A percentile compares a stretch with the other conserved stretches of the same genome.
phyloP scores from a whole-genome alignment of 2,113 vertebrate genomes.

The Pao palembangensis region DNA sequence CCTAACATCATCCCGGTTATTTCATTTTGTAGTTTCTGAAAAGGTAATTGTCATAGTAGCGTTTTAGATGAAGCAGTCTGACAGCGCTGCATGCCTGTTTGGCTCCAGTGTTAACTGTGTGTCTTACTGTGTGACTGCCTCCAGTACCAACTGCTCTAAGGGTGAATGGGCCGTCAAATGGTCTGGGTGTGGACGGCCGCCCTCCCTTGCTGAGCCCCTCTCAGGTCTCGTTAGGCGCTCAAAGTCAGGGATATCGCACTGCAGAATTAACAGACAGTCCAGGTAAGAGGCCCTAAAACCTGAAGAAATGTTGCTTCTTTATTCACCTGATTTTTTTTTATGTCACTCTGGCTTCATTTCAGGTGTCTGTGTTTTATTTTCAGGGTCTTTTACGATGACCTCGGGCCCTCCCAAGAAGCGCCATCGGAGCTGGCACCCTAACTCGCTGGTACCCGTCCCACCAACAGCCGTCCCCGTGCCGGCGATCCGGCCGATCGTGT shows the following conservation, averaged over 20 bases:
- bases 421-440: conserved; percentile 92
- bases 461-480: conserved; percentile 81
- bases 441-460: conserved; percentile 78
- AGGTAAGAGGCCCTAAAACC: conserved; percentile 37
- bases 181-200: conserved; percentile 76
- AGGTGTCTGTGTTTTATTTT: neutral
- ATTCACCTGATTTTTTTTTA: neutral
- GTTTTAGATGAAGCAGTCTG: no score
- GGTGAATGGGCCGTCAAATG: conserved; percentile 78
- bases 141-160: conserved; percentile 79
- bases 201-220: conserved; percentile 76
- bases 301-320: neutral
- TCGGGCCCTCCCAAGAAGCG: conserved; percentile 97
- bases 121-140: conserved; percentile 18
- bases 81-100: neutral
- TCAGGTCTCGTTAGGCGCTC: conserved; percentile 73
- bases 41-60: no score
- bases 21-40: neutral
- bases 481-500: conserved; percentile 79
- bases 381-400: conserved; percentile 79
- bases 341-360: neutral
- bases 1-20: neutral
- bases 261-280: conserved; percentile 82
- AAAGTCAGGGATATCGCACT: conserved; percentile 76
- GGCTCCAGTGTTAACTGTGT: neutral